Evolutionary conservation across 2,113 vertebrate species (phyloP).

Genomic region (Phalacrocorax carbo): DNA sequence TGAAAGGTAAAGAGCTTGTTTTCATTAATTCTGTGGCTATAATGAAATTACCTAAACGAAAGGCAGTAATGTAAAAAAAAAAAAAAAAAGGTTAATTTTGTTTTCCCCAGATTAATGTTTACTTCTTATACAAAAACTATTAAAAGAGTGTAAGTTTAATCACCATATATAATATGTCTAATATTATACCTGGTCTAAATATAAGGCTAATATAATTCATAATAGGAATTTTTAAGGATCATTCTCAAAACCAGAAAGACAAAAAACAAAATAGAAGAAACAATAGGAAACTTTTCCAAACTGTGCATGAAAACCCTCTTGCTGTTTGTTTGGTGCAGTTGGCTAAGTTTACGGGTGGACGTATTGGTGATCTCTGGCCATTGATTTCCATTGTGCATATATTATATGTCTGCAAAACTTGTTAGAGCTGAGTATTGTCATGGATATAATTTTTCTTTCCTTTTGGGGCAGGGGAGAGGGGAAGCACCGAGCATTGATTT

Average conservation of each 20-base stretch:
- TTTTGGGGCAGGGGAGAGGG: neutral
- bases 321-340: neutral
- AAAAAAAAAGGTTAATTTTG: neutral
- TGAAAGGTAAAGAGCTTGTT: neutral
- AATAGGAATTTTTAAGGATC: neutral
- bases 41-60: neutral
- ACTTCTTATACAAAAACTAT: neutral
- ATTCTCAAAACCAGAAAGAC: neutral
- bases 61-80: neutral
- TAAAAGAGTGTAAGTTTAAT: neutral
- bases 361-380: neutral
- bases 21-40: neutral
- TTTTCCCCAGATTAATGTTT: neutral
- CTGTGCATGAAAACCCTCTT: neutral
- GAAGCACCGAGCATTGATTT: conserved; percentile 6
- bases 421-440: neutral
- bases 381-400: neutral
- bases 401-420: neutral
- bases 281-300: neutral
- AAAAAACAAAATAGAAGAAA: neutral
- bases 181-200: neutral
- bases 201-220: neutral
- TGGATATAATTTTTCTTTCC: conserved; percentile 1
- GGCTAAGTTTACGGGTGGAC: neutral
- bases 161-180: neutral